phyloP scores from a whole-genome alignment of 2,888 invertebrate species.

The Strigamia crassipes region DNA sequence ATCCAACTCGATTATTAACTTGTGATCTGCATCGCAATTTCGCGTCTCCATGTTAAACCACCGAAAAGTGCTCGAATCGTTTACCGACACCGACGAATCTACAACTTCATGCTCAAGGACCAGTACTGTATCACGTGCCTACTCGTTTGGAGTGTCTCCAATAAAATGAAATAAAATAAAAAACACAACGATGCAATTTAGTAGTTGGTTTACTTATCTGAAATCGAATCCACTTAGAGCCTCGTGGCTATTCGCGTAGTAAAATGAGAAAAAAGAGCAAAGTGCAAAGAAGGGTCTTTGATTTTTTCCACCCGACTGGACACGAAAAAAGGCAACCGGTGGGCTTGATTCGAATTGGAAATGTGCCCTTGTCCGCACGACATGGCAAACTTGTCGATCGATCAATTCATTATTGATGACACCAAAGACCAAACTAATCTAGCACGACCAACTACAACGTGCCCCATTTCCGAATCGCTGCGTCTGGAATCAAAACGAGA shows the following conservation, averaged over 20 bases:
- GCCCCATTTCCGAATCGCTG: background rate
- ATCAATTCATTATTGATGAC: constrained; percentile 25
- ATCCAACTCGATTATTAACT: background rate
- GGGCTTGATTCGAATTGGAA: constrained; percentile 5
- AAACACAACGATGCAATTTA: background rate
- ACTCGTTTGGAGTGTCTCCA: too few species aligned
- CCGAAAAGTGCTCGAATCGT: too few species aligned
- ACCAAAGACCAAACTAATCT: constrained; percentile 23
- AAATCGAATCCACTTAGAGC: constrained; percentile 19
- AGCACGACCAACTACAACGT: background rate
- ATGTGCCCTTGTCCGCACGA: background rate
- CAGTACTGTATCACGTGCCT: too few species aligned
- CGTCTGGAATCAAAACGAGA: background rate
- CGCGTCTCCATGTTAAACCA: too few species aligned
- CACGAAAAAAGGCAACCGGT: background rate
- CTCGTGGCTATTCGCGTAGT: background rate
- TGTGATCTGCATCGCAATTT: background rate
- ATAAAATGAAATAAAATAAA: too few species aligned
- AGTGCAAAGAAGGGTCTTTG: background rate
- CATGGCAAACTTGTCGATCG: background rate
- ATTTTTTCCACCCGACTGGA: background rate
- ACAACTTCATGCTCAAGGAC: too few species aligned
- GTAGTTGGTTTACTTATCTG: constrained; percentile 1
- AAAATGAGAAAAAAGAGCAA: background rate
- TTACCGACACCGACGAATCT: too few species aligned